Base-by-base conservation (phyloP, 2,888 invertebrate genomes). In the Heteropelma amictum region DNA sequence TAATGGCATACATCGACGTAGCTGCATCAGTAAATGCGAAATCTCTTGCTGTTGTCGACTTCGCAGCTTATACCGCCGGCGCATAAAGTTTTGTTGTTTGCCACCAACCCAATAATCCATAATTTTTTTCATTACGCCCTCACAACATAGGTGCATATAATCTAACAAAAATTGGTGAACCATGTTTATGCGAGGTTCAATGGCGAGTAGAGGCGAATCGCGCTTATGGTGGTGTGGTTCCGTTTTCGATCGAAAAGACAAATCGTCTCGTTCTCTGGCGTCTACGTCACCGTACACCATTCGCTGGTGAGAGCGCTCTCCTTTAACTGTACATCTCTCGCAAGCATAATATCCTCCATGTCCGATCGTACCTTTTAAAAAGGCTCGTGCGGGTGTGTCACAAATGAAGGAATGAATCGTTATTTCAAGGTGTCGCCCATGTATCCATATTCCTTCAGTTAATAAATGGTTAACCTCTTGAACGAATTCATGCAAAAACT, bases 101-200 rank as follows among this genome's bases (percentile, higher is more conserved):
- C 17, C 10, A 26, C n/a, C 1, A 8, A 70, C 21, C 78, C 76
- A 80, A 47, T 21, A 56, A 33, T 76, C 67, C 6, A 76, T 10
- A n/a, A 76, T 40, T 65, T 74, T 79, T 65, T 70, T 72, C 67
- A 68, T 70, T 0, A 56, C 40, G 10, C 75, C 76, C 10, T 74
- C 28, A 54, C 56, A 75, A 23, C 63, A 42, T 12, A 80, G 23
- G 21, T 79, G 79, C 73, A 79, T 77, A 8, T 38, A 72, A 56
- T 79, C 77, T 7, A 77, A 35, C 8, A 51, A 12, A 26, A 77
- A 77, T 7, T 47, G 35, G 5, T 47, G 17, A 8, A 77, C 40
- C 73, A 79, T 74, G 69, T 77, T 33, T 2, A 79, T 45, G 19
- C 7, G 45, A 19, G 45, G 38, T 33, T 60, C 6, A 8, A 67